These are phyloP conservation scores for Erebia aethiops DNA, from an alignment of 2,888 invertebrate genomes.

Conservation along the genomic window DNA sequence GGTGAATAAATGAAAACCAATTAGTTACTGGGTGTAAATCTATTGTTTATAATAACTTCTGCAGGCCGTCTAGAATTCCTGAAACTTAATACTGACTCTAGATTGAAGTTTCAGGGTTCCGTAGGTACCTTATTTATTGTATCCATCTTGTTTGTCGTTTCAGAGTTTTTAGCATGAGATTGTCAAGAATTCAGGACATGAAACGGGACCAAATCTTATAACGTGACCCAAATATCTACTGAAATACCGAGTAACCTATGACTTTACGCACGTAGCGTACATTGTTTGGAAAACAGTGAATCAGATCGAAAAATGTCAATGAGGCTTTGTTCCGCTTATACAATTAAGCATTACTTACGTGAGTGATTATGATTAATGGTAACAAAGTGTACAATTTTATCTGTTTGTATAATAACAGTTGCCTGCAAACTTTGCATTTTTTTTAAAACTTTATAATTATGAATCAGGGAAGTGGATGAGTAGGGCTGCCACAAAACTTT, in stretches of 20 bases:
- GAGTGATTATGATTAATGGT: conserved; percentile 26
- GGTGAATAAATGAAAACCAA: no score
- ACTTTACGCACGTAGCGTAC: conserved; percentile 9
- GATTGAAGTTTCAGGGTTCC: no score
- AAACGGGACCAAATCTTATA: not conserved
- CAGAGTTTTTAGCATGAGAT: not conserved
- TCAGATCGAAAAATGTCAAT: conserved; percentile 23
- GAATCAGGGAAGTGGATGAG: conserved; percentile 32
- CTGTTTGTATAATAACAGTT: conserved; percentile 27
- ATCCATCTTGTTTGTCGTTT: not conserved
- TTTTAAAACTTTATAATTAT: conserved; percentile 38
- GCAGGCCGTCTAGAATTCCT: no score
- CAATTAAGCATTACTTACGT: conserved; percentile 21
- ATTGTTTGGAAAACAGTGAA: conserved; percentile 14
- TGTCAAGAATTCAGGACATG: not conserved
- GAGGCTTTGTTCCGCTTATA: conserved; percentile 29
- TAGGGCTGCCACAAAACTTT: conserved; percentile 29
- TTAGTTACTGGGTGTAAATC: no score
- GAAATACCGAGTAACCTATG: conserved; percentile 12
- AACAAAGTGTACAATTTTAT: conserved; percentile 36
- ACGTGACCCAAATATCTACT: conserved; percentile 14
- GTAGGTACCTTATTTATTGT: no score
- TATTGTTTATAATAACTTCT: no score
- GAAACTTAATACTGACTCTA: no score
- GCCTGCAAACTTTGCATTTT: conserved; percentile 37